Evolutionary conservation across 2,888 invertebrate genomes (phyloP).

Genomic region (Drosophila monieri): DNA sequence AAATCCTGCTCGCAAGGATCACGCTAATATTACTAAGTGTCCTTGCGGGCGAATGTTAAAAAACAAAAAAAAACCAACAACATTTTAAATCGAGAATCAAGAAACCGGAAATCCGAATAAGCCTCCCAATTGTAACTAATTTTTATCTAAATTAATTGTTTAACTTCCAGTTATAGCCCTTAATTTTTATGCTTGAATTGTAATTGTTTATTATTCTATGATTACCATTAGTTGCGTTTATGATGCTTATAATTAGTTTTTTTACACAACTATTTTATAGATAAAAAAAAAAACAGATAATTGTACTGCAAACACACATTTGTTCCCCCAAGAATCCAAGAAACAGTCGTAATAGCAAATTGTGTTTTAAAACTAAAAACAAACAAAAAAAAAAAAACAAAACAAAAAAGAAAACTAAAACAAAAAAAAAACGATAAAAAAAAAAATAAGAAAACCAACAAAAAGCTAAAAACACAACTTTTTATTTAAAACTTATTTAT

Average conservation of each 20-base stretch:
- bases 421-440: conserved; percentile 32
- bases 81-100: background rate
- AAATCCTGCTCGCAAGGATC: conserved; percentile 41
- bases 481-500: conserved; percentile 58
- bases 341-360: conserved; percentile 28
- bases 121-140: background rate
- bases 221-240: conserved; percentile 44
- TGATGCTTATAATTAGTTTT: conserved; percentile 20
- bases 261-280: conserved; percentile 11
- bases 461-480: conserved; percentile 46
- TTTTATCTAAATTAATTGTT: conserved; percentile 3
- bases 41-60: conserved; percentile 44
- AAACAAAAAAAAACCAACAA: conserved; percentile 11
- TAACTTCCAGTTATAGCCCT: background rate
- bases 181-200: conserved; percentile 16
- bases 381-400: conserved; percentile 29
- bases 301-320: conserved; percentile 63
- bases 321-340: conserved; percentile 16
- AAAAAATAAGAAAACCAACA: conserved; percentile 37
- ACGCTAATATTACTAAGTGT: conserved; percentile 70
- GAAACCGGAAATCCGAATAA: background rate
- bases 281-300: conserved; percentile 3
- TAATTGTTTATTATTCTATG: conserved; percentile 55
- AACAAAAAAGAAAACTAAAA: conserved; percentile 14
- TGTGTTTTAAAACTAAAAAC: conserved; percentile 57